These are phyloP conservation scores for Oxytorus armatus DNA, from an alignment of 2,888 invertebrate genomes.

Conservation along the genomic window DNA sequence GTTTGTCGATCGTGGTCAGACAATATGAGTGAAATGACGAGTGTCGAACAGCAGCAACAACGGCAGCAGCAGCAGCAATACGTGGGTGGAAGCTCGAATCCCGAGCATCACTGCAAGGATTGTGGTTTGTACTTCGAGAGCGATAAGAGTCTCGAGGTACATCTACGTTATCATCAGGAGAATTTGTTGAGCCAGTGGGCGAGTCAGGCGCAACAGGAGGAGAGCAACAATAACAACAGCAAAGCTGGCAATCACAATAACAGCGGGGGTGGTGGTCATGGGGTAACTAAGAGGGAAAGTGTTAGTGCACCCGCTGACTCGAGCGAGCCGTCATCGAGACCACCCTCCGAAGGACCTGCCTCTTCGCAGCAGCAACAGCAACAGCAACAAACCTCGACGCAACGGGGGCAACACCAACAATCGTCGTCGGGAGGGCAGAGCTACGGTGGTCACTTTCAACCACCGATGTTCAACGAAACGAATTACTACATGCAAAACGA, in stretches of 20 bases:
- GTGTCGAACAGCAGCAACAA: constrained; percentile 85
- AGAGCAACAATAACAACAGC: constrained; percentile 89
- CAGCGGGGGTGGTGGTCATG: constrained; percentile 83
- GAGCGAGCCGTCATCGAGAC: constrained; percentile 87
- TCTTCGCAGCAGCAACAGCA: constrained; percentile 85
- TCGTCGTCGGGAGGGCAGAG: constrained; percentile 61
- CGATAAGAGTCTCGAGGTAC: constrained; percentile 91
- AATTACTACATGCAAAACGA: constrained; percentile 81
- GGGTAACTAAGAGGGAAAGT: constrained; percentile 85
- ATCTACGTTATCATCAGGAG: constrained; percentile 92
- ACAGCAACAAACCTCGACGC: constrained; percentile 70
- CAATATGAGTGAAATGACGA: constrained; percentile 83
- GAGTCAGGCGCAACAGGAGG: constrained; percentile 86
- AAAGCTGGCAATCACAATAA: constrained; percentile 86
- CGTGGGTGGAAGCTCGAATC: constrained; percentile 79
- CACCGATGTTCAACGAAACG: constrained; percentile 77
- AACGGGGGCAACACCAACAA: constrained; percentile 71
- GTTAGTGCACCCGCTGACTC: constrained; percentile 90
- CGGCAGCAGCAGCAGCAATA: constrained; percentile 86
- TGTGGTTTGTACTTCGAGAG: constrained; percentile 91
- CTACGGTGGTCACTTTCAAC: constrained; percentile 74
- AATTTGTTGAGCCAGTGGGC: constrained; percentile 91
- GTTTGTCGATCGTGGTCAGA: constrained; percentile 60
- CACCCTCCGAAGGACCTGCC: constrained; percentile 85
- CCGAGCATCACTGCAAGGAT: constrained; percentile 90